phyloP scores from a whole-genome alignment of 30 jellyfish, hydroid and myxozoan genomes.

The Aurelia aurita complex sp. Pacific region DNA sequence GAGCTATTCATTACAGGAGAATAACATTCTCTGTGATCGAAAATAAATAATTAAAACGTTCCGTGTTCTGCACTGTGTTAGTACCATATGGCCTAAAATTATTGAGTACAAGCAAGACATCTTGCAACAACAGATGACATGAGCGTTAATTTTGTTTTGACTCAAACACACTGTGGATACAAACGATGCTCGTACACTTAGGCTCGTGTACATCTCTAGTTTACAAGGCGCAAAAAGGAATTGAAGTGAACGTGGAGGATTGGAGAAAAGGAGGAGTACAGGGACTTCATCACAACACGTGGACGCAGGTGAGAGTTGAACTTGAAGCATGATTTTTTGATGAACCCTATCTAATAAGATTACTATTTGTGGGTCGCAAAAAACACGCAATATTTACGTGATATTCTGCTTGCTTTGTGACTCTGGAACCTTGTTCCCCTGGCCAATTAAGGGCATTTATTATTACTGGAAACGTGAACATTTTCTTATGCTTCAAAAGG shows the following conservation, averaged over 20 bases:
- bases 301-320: slow-evolving; percentile 16
- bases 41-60: slow-evolving; percentile 22
- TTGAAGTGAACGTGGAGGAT: slow-evolving; percentile 21
- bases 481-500: too few relatives aligned
- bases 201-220: slow-evolving; percentile 40
- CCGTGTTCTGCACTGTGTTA: neutral
- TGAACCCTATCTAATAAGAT: too few relatives aligned
- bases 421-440: too few relatives aligned
- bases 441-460: too few relatives aligned
- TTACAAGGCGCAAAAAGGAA: slow-evolving; percentile 1
- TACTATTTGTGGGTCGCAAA: too few relatives aligned
- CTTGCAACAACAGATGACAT: neutral
- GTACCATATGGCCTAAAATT: too few relatives aligned
- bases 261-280: slow-evolving; percentile 12
- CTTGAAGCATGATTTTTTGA: too few relatives aligned
- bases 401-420: too few relatives aligned
- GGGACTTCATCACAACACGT: slow-evolving; percentile 1
- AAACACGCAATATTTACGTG: too few relatives aligned
- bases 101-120: neutral
- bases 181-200: slow-evolving; percentile 30
- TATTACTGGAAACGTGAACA: too few relatives aligned
- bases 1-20: slow-evolving; percentile 9
- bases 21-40: slow-evolving; percentile 1
- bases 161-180: neutral
- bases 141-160: neutral